These are phyloP conservation scores for Drosophila atripex DNA, from an alignment of 2,888 invertebrate species.

Conservation along the genomic window DNA sequence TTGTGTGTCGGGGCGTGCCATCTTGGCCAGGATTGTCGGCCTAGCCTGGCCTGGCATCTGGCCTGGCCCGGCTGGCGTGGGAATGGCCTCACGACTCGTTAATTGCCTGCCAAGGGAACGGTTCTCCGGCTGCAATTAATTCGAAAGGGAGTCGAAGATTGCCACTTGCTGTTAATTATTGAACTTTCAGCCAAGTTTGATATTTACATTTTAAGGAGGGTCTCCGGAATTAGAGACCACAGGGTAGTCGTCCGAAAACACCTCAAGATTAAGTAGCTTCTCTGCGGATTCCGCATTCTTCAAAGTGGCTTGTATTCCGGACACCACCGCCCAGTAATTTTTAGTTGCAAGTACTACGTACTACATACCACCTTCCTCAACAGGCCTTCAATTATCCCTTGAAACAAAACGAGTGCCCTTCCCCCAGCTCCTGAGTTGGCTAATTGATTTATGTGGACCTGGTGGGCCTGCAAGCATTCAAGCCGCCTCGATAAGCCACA, in stretches of 20 bases:
- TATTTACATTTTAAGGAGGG: constrained; percentile 18
- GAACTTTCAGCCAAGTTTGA: constrained; percentile 22
- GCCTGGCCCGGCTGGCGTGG: too few species aligned
- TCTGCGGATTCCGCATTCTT: neutral
- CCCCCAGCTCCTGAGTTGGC: constrained; percentile 13
- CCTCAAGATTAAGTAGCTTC: neutral
- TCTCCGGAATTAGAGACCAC: too few species aligned
- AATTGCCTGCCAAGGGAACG: constrained; percentile 32
- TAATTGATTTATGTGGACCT: constrained; percentile 68
- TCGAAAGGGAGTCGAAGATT: constrained; percentile 15
- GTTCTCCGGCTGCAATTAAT: constrained; percentile 19
- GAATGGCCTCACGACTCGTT: constrained; percentile 40
- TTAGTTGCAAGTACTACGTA: constrained; percentile 15
- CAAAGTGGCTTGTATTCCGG: neutral
- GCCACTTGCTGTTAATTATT: constrained; percentile 10
- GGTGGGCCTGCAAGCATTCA: constrained; percentile 43
- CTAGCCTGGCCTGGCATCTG: neutral
- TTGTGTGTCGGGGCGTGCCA: constrained; percentile 32
- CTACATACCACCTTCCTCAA: too few species aligned
- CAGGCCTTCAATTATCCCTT: constrained; percentile 37
- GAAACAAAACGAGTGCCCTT: constrained; percentile 21
- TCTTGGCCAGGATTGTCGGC: constrained; percentile 19
- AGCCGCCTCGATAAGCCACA: constrained; percentile 61
- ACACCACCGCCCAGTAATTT: constrained; percentile 7
- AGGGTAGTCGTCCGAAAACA: too few species aligned